Conservation (phyloP, 2,888 invertebrate genomes). For the Gymnocheta viridis region DNA sequence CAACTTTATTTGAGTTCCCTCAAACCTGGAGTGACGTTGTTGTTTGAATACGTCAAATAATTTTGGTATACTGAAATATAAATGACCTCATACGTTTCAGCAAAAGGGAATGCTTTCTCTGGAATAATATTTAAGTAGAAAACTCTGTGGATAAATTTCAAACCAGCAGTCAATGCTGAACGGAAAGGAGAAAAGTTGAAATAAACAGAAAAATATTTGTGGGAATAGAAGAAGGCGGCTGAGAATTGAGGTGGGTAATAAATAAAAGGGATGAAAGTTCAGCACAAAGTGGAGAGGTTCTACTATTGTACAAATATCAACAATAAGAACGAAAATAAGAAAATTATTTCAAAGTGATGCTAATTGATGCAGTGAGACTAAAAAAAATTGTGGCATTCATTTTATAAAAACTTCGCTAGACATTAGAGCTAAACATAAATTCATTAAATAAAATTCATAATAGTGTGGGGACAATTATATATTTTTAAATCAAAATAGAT, state of each 20-base stretch:
- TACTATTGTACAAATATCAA: too few relatives aligned
- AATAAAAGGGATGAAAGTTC: too few relatives aligned
- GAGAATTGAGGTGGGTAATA: background rate
- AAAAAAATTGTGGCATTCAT: too few relatives aligned
- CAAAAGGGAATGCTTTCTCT: background rate
- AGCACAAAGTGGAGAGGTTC: too few relatives aligned
- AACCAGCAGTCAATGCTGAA: constrained; percentile 1
- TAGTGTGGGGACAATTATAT: too few relatives aligned
- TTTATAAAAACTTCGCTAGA: too few relatives aligned
- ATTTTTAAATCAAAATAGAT: too few relatives aligned
- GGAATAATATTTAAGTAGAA: background rate
- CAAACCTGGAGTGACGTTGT: constrained; percentile 11
- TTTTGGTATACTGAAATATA: background rate
- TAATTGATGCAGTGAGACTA: too few relatives aligned
- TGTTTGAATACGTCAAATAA: constrained; percentile 18
- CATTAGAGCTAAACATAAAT: too few relatives aligned
- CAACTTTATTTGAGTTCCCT: constrained; percentile 19
- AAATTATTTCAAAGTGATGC: too few relatives aligned
- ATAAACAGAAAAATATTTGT: background rate
- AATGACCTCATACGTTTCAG: constrained; percentile 24
- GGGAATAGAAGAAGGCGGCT: background rate
- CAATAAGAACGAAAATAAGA: too few relatives aligned
- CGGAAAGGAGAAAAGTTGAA: background rate
- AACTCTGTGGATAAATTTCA: background rate
- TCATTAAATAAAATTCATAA: too few relatives aligned